Evolutionary conservation across 2,113 vertebrate species (phyloP), one percentile per base, ranked within the genome.

Genomic region (Pelobates fuscus): DNA sequence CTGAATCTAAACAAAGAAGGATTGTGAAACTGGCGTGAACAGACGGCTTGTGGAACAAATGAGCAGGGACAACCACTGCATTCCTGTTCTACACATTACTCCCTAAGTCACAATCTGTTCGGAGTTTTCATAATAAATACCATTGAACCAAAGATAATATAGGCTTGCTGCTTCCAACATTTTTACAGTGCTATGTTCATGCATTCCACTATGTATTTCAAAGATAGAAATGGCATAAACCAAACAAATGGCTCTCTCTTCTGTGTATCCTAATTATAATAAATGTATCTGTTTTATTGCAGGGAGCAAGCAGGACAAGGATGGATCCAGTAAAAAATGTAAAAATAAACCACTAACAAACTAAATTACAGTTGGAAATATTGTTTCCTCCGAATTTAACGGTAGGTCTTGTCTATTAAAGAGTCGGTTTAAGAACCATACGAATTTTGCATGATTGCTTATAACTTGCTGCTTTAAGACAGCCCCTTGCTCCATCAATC

Each of bases 11-110:
- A 72, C 70, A 72, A 63, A 72, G 70, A 72, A 12, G 59, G 44
- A 25, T 64, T 72, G 59, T 72, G 27, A 63, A 54, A 23, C 24
- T 70, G 30, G 57, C 15, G 37, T 27, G 68, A 44, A 55, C 55
- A 46, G 55, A 60, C 20, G 26, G 43, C 32, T 30, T 63, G 44
- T 24, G 30, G 44, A 72, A 72, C 59, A 72, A 63, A 63, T 72
- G 70, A 63, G 52, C 8, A 64, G 61, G 70, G 59, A 72, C 61
- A 63, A 54, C 59, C 61, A 32, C 59, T 63, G 59, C 70, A 72
- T 72, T 72, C 70, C 70, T 72, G 59, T 32, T 72, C 59, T 59
- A 72, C 26, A 54, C 70, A 63, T 63, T 72, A 63, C 70, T 63
- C 59, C 44, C 49, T 26, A 3, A 30, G 70, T 63, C 60, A 62